phyloP scores from a whole-genome alignment of 2,888 invertebrate species.

The Cephus pulcher region DNA sequence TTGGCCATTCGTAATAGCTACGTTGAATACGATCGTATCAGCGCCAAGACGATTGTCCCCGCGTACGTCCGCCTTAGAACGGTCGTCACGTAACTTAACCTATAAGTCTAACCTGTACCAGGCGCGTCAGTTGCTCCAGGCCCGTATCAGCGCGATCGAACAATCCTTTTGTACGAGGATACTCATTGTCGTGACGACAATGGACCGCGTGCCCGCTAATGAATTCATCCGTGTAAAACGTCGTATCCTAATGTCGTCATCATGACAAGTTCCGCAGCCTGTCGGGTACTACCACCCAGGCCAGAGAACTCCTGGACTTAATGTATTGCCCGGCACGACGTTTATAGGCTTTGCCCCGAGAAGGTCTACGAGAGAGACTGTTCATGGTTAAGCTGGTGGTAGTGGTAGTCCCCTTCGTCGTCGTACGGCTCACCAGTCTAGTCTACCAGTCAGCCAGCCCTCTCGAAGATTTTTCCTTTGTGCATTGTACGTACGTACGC shows the following conservation, averaged over 20 bases:
- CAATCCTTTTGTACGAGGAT: constrained; percentile 37
- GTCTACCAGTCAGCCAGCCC: too few species aligned
- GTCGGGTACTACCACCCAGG: background rate
- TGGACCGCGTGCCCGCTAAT: constrained; percentile 37
- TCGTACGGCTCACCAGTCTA: too few species aligned
- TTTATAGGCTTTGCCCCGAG: background rate
- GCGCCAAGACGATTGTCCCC: too few species aligned
- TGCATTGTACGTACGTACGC: too few species aligned
- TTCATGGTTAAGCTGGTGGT: background rate
- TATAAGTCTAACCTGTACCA: background rate
- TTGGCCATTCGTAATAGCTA: too few species aligned
- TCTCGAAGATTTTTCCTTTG: too few species aligned
- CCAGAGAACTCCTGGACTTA: background rate
- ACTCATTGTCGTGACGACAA: constrained; percentile 39
- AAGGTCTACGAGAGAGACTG: background rate
- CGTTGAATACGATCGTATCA: too few species aligned
- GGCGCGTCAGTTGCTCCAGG: background rate
- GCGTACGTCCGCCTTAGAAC: background rate
- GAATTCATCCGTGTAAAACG: constrained; percentile 37
- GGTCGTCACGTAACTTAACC: background rate
- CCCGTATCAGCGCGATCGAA: background rate
- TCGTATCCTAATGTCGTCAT: constrained; percentile 24
- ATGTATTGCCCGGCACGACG: background rate
- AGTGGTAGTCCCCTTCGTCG: background rate
- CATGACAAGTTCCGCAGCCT: background rate